These are phyloP conservation scores for Andrena haemorrhoa DNA, from an alignment of 2,888 invertebrate genomes.

Conservation along the genomic window DNA sequence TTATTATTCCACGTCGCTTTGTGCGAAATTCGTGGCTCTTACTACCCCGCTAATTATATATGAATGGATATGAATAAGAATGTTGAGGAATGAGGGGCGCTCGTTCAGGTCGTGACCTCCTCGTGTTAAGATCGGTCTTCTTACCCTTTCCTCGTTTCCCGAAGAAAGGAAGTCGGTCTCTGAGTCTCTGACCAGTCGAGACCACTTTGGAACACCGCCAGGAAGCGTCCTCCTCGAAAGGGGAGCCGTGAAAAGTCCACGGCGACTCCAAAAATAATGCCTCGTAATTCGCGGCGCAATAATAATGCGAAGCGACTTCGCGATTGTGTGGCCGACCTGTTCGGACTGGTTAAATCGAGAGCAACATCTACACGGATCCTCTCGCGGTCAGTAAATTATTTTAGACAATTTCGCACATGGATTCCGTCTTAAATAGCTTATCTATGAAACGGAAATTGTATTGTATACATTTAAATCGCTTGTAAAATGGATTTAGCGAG, in stretches of 20 bases:
- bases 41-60: too few relatives aligned
- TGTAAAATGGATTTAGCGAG: background rate
- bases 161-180: slow-evolving; percentile 43
- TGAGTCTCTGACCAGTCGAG: slow-evolving; percentile 34
- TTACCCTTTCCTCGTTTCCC: slow-evolving; percentile 32
- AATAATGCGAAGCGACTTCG: slow-evolving; percentile 27
- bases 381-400: background rate
- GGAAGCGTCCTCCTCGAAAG: slow-evolving; percentile 42
- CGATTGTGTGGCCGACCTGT: slow-evolving; percentile 13
- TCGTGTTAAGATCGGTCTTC: slow-evolving; percentile 46
- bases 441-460: too few relatives aligned
- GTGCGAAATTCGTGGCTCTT: too few relatives aligned
- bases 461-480: too few relatives aligned
- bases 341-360: slow-evolving; percentile 31
- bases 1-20: too few relatives aligned
- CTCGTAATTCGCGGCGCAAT: slow-evolving; percentile 42
- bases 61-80: too few relatives aligned
- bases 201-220: slow-evolving; percentile 66
- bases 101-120: background rate
- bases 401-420: too few relatives aligned
- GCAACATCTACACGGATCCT: background rate
- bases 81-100: background rate
- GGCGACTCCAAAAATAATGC: slow-evolving; percentile 67
- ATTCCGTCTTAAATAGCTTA: too few relatives aligned
- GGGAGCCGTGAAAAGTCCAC: slow-evolving; percentile 62